Evolutionary conservation across 2,113 vertebrate genomes (phyloP), one percentile per base, ranked within the genome.

Genomic region (Ammodramus savannarum): DNA sequence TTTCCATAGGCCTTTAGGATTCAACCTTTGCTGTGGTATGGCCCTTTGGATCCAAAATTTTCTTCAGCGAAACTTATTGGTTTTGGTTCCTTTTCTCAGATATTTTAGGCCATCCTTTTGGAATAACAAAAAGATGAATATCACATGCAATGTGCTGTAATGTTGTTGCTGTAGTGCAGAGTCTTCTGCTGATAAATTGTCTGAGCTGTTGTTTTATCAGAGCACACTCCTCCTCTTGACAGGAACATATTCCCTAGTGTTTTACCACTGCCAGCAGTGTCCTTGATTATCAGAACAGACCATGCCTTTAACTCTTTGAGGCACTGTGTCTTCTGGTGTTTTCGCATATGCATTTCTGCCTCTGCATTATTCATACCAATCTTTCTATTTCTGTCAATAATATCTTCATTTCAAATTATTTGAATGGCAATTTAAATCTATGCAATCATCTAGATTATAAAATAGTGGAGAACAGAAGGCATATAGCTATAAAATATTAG

Each of bases 401-500:
- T 93, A 23, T 57, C 41, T 63, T 20, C 5, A 66, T 90, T 80
- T 85, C 16, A 4, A 62, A 57, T n/a, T 85, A 38, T 82, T 55
- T 75, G 10, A 75, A 25, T 71, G 17, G 13, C 49, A 84, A 39
- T 55, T 38, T 78, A 58, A 65, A 20, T 41, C 2, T 52, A 20
- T 54, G 10, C 49, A n/a, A 76, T 74, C 1, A 0, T 26, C 62
- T 52, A 61, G 27, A 11, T 49, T 69, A 72, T 39, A 68, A 89
- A 75, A 52, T 34, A 87, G 23, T 41, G 31, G 31, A 58, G 44
- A 72, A 91, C 18, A 65, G 77, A 82, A 78, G 14, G 34, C 38
- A 57, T 76, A 49, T 74, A 68, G 67, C 59, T 91, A 25, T 78
- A 95, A 97, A 97, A 96, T 87, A 54, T 26, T 38, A 87, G 86